Percentiles rank a stretch among this genome's conserved stretches.
Conservation (phyloP, 2,888 invertebrate genomes). For the Apeira syringaria region DNA sequence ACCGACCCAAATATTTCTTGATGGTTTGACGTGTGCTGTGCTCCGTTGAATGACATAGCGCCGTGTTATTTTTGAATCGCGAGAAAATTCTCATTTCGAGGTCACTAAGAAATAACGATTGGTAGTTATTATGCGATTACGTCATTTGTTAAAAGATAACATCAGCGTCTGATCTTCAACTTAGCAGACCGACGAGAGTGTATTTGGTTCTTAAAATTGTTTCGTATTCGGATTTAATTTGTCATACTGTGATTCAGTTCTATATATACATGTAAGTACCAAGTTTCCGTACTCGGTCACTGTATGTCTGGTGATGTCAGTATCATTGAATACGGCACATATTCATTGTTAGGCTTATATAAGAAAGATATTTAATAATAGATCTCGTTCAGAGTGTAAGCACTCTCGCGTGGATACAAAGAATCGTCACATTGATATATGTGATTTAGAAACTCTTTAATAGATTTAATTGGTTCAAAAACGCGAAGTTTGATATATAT, state of each 20-base stretch:
- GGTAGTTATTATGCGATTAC: conserved; percentile 58
- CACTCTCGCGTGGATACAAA: conserved; percentile 2
- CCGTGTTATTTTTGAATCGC: conserved; percentile 64
- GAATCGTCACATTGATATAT: conserved; percentile 2
- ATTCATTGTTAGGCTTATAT: conserved; percentile 25
- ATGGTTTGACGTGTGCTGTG: conserved; percentile 59
- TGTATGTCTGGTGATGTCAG: conserved; percentile 29
- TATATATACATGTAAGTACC: conserved; percentile 27
- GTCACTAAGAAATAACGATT: conserved; percentile 53
- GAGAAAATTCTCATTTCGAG: conserved; percentile 60
- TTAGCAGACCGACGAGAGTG: background rate
- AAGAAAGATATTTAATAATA: conserved; percentile 25
- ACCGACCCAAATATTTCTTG: conserved; percentile 69
- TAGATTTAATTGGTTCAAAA: background rate
- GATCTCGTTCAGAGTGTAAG: conserved; percentile 17
- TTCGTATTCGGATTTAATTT: conserved; percentile 27
- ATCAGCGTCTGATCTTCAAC: background rate
- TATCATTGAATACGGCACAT: conserved; percentile 29
- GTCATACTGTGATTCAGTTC: conserved; percentile 34
- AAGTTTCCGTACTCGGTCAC: conserved; percentile 7
- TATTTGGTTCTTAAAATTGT: background rate
- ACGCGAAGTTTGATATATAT: background rate
- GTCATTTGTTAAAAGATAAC: conserved; percentile 34
- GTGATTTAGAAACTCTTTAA: background rate
- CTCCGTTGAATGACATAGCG: conserved; percentile 56